These are phyloP conservation scores for Turnix velox DNA, from an alignment of 2,113 vertebrate genomes.

Conservation along the genomic window DNA sequence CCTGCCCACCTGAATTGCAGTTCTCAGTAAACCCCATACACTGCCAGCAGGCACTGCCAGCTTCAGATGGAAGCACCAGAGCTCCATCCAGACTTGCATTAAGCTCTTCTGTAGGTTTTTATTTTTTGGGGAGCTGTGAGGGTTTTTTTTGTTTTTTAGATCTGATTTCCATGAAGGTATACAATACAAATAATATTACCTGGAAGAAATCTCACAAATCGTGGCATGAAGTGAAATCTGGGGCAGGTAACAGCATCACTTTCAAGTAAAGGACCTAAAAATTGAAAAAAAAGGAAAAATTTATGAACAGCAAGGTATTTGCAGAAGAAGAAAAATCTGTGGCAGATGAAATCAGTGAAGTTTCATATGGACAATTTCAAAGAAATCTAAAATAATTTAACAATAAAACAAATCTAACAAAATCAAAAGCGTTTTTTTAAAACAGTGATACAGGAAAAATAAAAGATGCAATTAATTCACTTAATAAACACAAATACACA, in stretches of 20 bases:
- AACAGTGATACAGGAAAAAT: neutral
- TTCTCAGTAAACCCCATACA: neutral
- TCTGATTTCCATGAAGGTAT: neutral
- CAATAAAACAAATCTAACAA: neutral
- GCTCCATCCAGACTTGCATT: neutral
- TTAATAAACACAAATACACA: neutral
- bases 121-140: neutral
- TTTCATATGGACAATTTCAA: neutral
- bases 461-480: neutral
- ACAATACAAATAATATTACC: constrained; percentile 74
- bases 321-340: neutral
- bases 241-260: constrained; percentile 76
- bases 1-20: neutral
- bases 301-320: neutral
- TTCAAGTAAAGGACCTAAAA: constrained; percentile 84
- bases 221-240: constrained; percentile 96
- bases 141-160: neutral
- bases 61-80: neutral
- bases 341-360: neutral
- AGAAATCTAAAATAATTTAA: neutral
- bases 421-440: neutral
- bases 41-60: neutral
- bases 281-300: neutral
- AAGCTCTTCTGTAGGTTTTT: neutral
- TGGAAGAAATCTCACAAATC: constrained; percentile 94